Evolutionary conservation across 2,113 vertebrate species (phyloP), one percentile per base, ranked within the genome.

Genomic region (Sphaerodactylus townsendi): DNA sequence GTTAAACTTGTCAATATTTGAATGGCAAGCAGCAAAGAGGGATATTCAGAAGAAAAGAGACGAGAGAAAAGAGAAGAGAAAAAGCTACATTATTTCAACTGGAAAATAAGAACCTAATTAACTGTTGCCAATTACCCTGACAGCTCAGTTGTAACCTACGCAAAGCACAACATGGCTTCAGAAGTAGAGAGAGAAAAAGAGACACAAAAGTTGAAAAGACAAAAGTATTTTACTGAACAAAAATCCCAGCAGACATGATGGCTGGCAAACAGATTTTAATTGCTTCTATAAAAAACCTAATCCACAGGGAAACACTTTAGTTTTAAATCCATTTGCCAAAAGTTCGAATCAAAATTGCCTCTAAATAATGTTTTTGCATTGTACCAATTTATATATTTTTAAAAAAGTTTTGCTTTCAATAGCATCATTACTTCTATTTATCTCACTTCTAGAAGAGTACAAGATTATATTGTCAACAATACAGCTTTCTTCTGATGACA

Each of bases 301-400:
- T 85, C 80, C 85, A 74, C 1, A 11, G 0, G 65, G 76, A 80
- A 79, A 48, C 74, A 56, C 79, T 87, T 80, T 46, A 59, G 56
- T 65, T 92, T 86, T 82, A 44, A 17, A 89, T 79, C 65, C 70
- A 75, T 82, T 92, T 90, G 48, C 76, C 64, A 53, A 71, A 30
- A 71, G 23, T 77, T 44, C 75, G 73, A 69, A 79, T 87, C 50
- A 4, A 89, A 86, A 69, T 33, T 4, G 65, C 84, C 89, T 87
- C 23, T 3, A 19, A 70, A 88, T 86, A 90, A 75, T 44, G 2
- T 50, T 87, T 74, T 48, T 84, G 81, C 69, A 3, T 69, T 84
- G 62, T 66, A n/a, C 30, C 53, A 50, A 3, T 68, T 59, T 50
- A 72, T 66, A 66, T 66, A 75, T 74, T 76, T 53, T 74, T 66